Percentiles rank a stretch among this genome's conserved stretches.
Evolutionary conservation across 2,797 vertebrate genomes (phyloP).

Genomic region (Eleutherodactylus coqui): DNA sequence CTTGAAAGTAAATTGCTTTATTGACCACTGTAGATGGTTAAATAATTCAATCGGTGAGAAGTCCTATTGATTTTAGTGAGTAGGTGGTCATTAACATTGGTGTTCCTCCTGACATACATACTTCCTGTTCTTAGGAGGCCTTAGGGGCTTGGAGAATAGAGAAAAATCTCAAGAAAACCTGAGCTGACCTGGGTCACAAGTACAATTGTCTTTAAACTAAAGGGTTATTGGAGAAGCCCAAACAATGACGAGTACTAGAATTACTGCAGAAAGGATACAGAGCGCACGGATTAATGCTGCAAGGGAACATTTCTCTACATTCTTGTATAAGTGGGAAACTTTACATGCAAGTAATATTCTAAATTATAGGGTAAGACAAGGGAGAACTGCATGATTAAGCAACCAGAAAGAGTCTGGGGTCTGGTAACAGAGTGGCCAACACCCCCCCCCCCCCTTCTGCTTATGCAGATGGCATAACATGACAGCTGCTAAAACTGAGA

Average conservation of each 20-base stretch:
- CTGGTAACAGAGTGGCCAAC: background rate
- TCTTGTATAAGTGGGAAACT: background rate
- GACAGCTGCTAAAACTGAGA: background rate
- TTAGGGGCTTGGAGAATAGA: slow-evolving; percentile 18
- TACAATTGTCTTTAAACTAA: background rate
- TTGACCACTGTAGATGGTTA: slow-evolving; percentile 48
- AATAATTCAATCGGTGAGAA: slow-evolving; percentile 47
- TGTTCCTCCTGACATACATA: slow-evolving; percentile 4
- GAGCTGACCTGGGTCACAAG: slow-evolving; percentile 1
- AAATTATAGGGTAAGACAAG: background rate
- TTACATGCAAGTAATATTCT: background rate
- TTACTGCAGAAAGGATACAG: background rate
- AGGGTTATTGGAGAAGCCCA: background rate
- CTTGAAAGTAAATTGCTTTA: slow-evolving; percentile 44
- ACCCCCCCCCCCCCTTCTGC: background rate
- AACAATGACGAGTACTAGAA: background rate
- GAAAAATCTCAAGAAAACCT: background rate
- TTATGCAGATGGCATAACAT: background rate
- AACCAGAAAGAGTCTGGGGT: too few relatives aligned
- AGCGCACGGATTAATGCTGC: background rate
- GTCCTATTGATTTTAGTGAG: slow-evolving; percentile 23
- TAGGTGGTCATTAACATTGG: slow-evolving; percentile 22
- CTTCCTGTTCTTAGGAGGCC: slow-evolving; percentile 36
- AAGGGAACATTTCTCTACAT: background rate
- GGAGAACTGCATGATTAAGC: background rate